Base-by-base conservation (phyloP, 1,140 invertebrate species). In the Leptoteleia sp. region DNA sequence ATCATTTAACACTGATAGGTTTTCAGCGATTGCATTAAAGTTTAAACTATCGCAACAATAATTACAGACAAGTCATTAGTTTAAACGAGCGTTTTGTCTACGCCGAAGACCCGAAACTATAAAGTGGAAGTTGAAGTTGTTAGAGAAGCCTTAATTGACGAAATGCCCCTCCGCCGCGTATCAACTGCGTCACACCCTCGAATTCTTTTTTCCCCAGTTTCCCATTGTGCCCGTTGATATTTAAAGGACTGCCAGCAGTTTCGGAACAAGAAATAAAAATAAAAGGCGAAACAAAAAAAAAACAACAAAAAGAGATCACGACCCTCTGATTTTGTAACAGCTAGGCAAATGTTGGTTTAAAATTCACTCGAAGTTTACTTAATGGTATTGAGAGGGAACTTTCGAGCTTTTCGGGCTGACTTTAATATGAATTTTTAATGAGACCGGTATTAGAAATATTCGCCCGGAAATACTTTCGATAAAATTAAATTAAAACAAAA, bases 131-230 rank as follows among this genome's bases (percentile, higher is more conserved):
- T 76, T 81, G 70, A 82, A 81, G 55, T 79, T 78, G 79, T 64
- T 40, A 29, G 72, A 71, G 68, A 73, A 81, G 55, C 76, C 67
- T 80, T 86, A 85, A 85, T 86, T 84, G 84, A 85, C 82, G 42
- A 65, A 82, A 85, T 82, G 79, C 82, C 78, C 71, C 81, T 83
- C 71, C 71, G 78, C 76, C 62, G n/a, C n/a, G n/a, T 62, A 75
- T 70, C 55, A 70, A 70, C 62, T 31, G 67, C 59, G 70, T 68
- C 70, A 59, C 70, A 45, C 52, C 64, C 54, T 57, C 33, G 65
- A 54, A 59, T 67, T 59, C 48, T 64, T 78, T 62, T 77, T 47
- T n/a, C n/a, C n/a, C n/a, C 55, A 52, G 61, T 61, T 68, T 13
- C 52, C 59, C 54, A 71, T 73, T 73, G 59, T 73, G 52, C n/a